These are phyloP conservation scores for Cotesia vestalis DNA, from an alignment of 1,140 invertebrate genomes.

Conservation along the genomic window DNA sequence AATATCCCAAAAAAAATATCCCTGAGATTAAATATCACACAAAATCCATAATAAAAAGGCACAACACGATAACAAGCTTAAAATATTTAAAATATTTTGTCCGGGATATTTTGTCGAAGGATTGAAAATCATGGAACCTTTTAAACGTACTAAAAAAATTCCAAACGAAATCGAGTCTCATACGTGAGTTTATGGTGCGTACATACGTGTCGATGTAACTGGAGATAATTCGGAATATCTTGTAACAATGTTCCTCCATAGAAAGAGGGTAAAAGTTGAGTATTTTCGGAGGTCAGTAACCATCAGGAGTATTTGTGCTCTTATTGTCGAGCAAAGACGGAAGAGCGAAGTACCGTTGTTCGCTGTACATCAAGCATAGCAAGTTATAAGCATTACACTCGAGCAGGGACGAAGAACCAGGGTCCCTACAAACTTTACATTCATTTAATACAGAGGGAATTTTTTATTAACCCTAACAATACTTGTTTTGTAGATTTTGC, in stretches of 20 bases:
- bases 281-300: constrained; percentile 67
- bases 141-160: neutral
- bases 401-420: constrained; percentile 10
- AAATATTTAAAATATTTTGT: too few species aligned
- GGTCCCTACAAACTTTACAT: constrained; percentile 4
- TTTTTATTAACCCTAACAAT: too few species aligned
- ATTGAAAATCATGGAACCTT: neutral
- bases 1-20: too few species aligned
- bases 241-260: neutral
- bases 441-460: neutral
- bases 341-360: constrained; percentile 44
- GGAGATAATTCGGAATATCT: constrained; percentile 42
- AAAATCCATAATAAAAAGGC: too few species aligned
- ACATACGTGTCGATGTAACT: constrained; percentile 34
- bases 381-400: too few species aligned
- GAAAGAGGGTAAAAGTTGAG: constrained; percentile 28
- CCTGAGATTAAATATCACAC: too few species aligned
- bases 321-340: constrained; percentile 49
- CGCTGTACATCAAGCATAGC: constrained; percentile 11
- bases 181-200: neutral
- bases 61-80: too few species aligned
- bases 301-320: constrained; percentile 35
- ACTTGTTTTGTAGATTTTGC: too few species aligned
- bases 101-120: too few species aligned
- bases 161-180: constrained; percentile 26